Evolutionary conservation across 1,140 invertebrate species (phyloP), one percentile per base, ranked within the genome.

Genomic region (Scaptomyza montana): DNA sequence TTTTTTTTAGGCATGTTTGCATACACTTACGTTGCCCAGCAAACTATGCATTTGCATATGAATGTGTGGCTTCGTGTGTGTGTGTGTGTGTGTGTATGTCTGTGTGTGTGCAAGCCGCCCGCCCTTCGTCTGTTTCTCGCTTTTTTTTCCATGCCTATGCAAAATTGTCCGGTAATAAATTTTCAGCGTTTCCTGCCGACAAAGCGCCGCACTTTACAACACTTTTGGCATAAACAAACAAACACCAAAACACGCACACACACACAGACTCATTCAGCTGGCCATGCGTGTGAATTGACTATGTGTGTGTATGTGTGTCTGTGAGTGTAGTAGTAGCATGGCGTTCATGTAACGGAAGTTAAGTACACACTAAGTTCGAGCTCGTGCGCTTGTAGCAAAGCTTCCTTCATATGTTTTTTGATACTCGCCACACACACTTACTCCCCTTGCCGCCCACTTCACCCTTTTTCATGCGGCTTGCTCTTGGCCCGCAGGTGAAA

Each of bases 101-200:
- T n/a, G 73, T 64, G 62, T 61, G 36, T 64, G 49, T 36, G 53
- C 19, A 39, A 16, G 55, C 47, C 36, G 16, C 28, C n/a, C 41
- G 10, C 13, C 45, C 39, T 19, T 49, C 56, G 21, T 54, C 47
- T 67, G 45, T 67, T 45, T 75, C 54, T 46, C 61, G 33, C 33
- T 36, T 64, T 64, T 63, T 86, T 86, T 86, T 86, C 73, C 77
- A 73, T 80, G 76, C 75, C 78, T 46, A 59, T 72, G 82, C 79
- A 89, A 89, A 87, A 87, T 87, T 89, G 84, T 89, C 84, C 84
- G 84, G 84, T 87, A 87, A 87, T 87, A 87, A 87, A 87, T 87
- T 87, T 87, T 89, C 84, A 89, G 80, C 84, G 84, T 77, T 87
- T 87, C 84, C 84, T 87, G 84, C 84, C 84, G 84, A 87, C 84